Percentiles rank a stretch among this genome's conserved stretches.
These are phyloP conservation scores for Eumacrocentrus americanus DNA, from an alignment of 2,888 invertebrate genomes.

Conservation along the genomic window DNA sequence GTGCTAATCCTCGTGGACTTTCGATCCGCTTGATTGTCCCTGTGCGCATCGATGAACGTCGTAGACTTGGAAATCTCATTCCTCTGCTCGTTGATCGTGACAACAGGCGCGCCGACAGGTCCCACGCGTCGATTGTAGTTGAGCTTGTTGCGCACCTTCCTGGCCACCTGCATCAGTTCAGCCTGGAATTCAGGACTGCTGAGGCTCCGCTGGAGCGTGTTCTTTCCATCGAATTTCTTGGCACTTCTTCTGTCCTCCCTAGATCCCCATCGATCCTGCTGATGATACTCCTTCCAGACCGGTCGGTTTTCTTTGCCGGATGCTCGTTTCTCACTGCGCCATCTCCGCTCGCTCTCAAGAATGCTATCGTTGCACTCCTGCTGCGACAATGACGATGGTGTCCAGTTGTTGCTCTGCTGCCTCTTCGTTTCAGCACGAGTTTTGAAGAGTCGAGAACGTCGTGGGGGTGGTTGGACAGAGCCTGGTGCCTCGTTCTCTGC, in stretches of 20 bases:
- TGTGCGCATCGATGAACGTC: constrained; percentile 12
- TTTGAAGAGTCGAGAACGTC: constrained; percentile 74
- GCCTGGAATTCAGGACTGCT: constrained; percentile 65
- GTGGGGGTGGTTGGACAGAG: constrained; percentile 55
- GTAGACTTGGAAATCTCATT: constrained; percentile 28
- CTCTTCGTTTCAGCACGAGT: constrained; percentile 76
- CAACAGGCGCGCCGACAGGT: constrained; percentile 40
- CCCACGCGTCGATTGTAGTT: constrained; percentile 40
- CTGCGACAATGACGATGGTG: constrained; percentile 25
- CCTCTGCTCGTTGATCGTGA: constrained; percentile 32
- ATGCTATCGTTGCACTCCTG: constrained; percentile 32
- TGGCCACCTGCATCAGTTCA: constrained; percentile 60
- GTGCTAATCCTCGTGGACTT: constrained; percentile 11
- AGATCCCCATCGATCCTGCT: constrained; percentile 36
- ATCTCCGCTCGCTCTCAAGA: constrained; percentile 36
- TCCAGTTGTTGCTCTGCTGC: constrained; percentile 47
- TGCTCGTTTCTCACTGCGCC: constrained; percentile 30
- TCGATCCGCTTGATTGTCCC: constrained; percentile 27
- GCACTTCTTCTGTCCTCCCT: constrained; percentile 40
- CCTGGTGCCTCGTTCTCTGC: constrained; percentile 44
- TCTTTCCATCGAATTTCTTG: constrained; percentile 54
- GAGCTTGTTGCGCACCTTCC: constrained; percentile 50
- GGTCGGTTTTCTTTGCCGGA: constrained; percentile 33
- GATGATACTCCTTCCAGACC: constrained; percentile 33
- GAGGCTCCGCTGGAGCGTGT: constrained; percentile 60